phyloP scores from a whole-genome alignment of 64 coral and sea anemone species.

The Stylophora pistillata region DNA sequence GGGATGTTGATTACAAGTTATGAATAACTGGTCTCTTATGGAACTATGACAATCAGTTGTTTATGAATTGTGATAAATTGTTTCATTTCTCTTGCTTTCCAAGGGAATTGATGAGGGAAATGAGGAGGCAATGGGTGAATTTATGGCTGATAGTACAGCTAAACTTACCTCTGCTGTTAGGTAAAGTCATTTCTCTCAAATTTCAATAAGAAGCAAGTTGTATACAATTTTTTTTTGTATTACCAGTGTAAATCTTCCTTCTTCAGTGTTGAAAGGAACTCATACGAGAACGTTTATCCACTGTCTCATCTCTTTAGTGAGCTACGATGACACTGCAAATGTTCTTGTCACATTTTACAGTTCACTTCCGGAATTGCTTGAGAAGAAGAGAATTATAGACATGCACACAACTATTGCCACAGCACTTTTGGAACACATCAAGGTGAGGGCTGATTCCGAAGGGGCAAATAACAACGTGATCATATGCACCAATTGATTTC shows the following conservation, averaged over 20 bases:
- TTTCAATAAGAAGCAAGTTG: too few relatives aligned
- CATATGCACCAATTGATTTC: too few relatives aligned
- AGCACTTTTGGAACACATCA: constrained; percentile 91
- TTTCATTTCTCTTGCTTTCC: background rate
- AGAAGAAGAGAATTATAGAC: constrained; percentile 94
- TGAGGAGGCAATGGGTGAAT: constrained; percentile 76
- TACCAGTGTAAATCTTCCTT: too few relatives aligned
- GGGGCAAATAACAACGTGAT: too few relatives aligned
- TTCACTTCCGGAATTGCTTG: constrained; percentile 95
- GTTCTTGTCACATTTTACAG: constrained; percentile 37
- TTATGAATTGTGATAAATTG: background rate
- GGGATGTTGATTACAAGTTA: too few relatives aligned
- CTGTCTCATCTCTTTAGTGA: too few relatives aligned
- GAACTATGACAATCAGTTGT: background rate
- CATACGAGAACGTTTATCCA: too few relatives aligned
- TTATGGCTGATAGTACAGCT: constrained; percentile 84
- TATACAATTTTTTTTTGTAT: too few relatives aligned
- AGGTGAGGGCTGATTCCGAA: constrained; percentile 31
- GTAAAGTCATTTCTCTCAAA: constrained; percentile 14
- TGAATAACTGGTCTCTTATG: too few relatives aligned
- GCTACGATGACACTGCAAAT: background rate
- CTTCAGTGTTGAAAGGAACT: too few relatives aligned
- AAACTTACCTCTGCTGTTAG: constrained; percentile 97
- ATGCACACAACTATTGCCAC: constrained; percentile 99
- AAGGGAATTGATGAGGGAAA: constrained; percentile 92